Percentiles rank a stretch among this genome's conserved stretches.
phyloP scores from a whole-genome alignment of 1,140 invertebrate species.

The Zophobas morio region DNA sequence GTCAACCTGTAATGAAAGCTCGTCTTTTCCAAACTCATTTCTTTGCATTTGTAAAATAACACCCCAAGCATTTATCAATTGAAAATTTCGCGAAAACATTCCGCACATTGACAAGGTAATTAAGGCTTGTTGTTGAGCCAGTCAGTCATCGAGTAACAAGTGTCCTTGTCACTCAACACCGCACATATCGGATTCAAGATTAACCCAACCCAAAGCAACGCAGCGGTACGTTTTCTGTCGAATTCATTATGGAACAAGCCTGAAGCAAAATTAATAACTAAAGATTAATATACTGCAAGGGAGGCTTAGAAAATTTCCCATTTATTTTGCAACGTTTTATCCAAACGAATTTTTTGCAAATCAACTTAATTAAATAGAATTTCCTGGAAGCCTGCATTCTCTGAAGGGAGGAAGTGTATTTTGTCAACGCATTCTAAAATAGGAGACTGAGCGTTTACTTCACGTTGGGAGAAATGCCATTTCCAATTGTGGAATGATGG shows the following conservation, averaged over 20 bases:
- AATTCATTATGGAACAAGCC: slow-evolving; percentile 31
- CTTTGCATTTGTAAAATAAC: slow-evolving; percentile 21
- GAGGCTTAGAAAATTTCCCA: slow-evolving; percentile 26
- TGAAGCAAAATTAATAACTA: slow-evolving; percentile 30
- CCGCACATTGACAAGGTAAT: slow-evolving; percentile 51
- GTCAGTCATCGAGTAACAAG: slow-evolving; percentile 51
- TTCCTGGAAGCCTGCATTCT: not conserved
- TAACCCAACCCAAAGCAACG: not conserved
- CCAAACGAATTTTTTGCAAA: slow-evolving; percentile 1
- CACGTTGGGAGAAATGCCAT: no score
- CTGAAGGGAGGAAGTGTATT: not conserved
- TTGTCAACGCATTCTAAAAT: no score
- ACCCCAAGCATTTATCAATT: slow-evolving; percentile 24
- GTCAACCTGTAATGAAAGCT: not conserved
- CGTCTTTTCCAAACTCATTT: not conserved
- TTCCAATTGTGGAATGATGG: no score
- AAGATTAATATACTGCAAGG: slow-evolving; percentile 31
- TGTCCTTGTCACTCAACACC: slow-evolving; percentile 51
- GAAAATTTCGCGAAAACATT: slow-evolving; percentile 39
- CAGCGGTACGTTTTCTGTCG: slow-evolving; percentile 30
- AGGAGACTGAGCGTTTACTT: no score
- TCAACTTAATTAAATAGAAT: slow-evolving; percentile 14
- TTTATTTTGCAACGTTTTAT: slow-evolving; percentile 21
- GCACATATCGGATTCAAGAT: slow-evolving; percentile 45
- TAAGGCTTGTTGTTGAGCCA: slow-evolving; percentile 49